phyloP scores from a whole-genome alignment of 2,888 invertebrate genomes.

The Torymus tubicola region DNA sequence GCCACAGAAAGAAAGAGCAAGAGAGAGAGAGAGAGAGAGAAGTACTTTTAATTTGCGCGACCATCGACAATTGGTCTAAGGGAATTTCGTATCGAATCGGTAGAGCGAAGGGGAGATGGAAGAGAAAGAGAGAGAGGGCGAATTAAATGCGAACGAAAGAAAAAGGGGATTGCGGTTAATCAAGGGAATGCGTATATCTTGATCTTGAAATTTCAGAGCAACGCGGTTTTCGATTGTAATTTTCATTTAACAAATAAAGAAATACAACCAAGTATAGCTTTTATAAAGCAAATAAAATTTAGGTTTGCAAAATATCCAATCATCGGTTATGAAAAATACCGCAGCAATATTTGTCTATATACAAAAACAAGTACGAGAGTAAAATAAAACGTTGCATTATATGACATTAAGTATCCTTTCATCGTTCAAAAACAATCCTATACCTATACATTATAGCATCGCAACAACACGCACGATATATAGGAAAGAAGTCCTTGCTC shows the following conservation, averaged over 20 bases:
- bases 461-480: not conserved
- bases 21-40: not conserved
- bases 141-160: not conserved
- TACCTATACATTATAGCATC: not conserved
- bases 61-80: slow-evolving; percentile 36
- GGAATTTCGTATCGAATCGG: slow-evolving; percentile 29
- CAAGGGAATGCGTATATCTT: slow-evolving; percentile 6
- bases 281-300: too few species aligned
- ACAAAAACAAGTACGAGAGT: too few species aligned
- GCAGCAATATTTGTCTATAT: too few species aligned
- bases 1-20: not conserved
- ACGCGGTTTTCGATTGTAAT: not conserved
- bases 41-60: slow-evolving; percentile 44
- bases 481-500: slow-evolving; percentile 16
- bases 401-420: too few species aligned
- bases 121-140: not conserved
- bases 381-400: too few species aligned
- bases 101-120: not conserved
- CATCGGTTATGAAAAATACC: too few species aligned
- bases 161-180: slow-evolving; percentile 5
- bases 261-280: too few species aligned
- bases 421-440: not conserved
- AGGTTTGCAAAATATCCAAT: too few species aligned
- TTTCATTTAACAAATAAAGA: too few species aligned
- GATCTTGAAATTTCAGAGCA: not conserved